Base-by-base conservation (phyloP, 2,888 invertebrate genomes). In the Trissolcus japonicus region DNA sequence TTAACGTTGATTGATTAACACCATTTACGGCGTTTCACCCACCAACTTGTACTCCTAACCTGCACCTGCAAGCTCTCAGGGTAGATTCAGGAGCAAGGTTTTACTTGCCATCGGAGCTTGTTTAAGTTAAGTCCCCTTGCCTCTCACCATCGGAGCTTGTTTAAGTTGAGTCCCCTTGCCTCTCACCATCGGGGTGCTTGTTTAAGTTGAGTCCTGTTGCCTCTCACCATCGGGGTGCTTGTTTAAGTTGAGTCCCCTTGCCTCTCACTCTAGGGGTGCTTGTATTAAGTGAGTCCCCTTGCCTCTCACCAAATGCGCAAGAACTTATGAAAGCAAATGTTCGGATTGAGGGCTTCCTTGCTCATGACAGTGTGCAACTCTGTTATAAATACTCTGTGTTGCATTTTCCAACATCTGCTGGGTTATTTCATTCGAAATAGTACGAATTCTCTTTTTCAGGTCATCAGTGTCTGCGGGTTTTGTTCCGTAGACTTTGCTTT, bases 181-280 rank as follows among this genome's bases (percentile, higher is more conserved):
- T n/a, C n/a, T n/a, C n/a, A n/a, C 40, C 11, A 40, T 55, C 46
- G 7, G 46, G 25, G 43, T 43, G 41, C 46, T 57, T 54, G 13
- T n/a, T 54, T 54, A 14, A 25, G 2, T 6, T 57, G 57, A 57
- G 21, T 57, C 43, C 57, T 16, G 43, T 43, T 40, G 43, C 43
- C 57, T 57, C 43, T 57, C 43, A 35, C 43, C 1, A 9, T 57
- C 40, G 40, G 40, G 40, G 40, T 43, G 21, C 21, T n/a, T n/a
- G n/a, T n/a, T n/a, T n/a, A n/a, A n/a, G n/a, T n/a, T n/a, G n/a
- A n/a, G n/a, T n/a, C n/a, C n/a, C n/a, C n/a, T n/a, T n/a, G n/a
- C n/a, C n/a, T n/a, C n/a, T n/a, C n/a, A n/a, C n/a, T n/a, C n/a
- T n/a, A 43, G n/a, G 14, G 46, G 14, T 56, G 14, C n/a, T 14